Evolutionary conservation across 1,140 invertebrate genomes (phyloP).

Genomic region (Apis dorsata): DNA sequence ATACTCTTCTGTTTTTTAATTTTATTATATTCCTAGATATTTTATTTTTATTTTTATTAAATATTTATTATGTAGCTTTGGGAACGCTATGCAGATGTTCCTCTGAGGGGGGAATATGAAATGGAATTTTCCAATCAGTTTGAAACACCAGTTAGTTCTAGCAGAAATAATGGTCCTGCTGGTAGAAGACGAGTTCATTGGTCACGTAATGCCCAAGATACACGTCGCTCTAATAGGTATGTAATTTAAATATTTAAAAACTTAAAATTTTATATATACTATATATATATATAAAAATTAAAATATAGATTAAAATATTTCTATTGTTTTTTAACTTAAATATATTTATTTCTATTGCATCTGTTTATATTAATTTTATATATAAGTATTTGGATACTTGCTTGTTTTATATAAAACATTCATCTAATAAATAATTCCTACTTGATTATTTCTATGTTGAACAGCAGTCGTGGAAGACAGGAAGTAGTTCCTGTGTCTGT

Average conservation of each 20-base stretch:
- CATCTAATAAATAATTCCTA: too few species aligned
- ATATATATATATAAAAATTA: too few species aligned
- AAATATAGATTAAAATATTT: background rate
- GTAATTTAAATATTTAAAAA: background rate
- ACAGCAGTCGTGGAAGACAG: conserved; percentile 53
- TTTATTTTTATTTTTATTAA: background rate
- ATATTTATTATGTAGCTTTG: background rate
- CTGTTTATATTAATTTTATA: too few species aligned
- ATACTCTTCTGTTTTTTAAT: background rate
- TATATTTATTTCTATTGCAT: background rate
- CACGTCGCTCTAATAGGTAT: conserved; percentile 55
- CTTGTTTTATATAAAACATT: too few species aligned
- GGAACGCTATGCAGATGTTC: conserved; percentile 25
- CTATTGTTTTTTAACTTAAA: background rate
- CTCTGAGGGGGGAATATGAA: conserved; percentile 40
- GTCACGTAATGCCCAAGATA: conserved; percentile 27
- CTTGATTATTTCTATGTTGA: background rate
- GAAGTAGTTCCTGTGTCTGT: conserved; percentile 68
- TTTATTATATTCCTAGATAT: background rate
- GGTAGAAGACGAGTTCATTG: conserved; percentile 53
- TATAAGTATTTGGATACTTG: background rate
- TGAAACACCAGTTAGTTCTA: conserved; percentile 24
- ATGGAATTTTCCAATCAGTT: conserved; percentile 22
- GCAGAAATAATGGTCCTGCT: conserved; percentile 37
- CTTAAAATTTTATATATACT: too few species aligned